A percentile compares a stretch with the other conserved stretches of the same genome.
Conservation (phyloP, 2,797 vertebrate species). For the Catharus ustulatus region DNA sequence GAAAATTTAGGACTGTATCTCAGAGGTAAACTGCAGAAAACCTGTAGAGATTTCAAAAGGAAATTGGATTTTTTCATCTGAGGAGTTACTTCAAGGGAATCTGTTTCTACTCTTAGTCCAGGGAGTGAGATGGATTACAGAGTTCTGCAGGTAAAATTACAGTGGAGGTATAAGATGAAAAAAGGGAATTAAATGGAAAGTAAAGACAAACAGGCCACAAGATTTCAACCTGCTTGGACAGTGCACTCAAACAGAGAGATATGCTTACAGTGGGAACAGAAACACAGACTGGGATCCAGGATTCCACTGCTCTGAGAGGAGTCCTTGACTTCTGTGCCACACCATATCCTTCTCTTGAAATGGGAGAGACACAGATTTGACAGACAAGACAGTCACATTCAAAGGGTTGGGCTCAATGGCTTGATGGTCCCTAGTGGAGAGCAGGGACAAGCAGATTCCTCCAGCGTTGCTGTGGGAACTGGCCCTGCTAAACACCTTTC, state of each 20-base stretch:
- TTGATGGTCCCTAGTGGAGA: not conserved
- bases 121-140: not conserved
- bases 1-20: not conserved
- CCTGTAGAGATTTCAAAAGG: not conserved
- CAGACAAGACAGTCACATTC: not conserved
- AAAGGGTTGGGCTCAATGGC: not conserved
- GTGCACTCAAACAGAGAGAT: not conserved
- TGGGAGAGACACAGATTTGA: not conserved
- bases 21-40: not conserved
- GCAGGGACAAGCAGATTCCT: not conserved
- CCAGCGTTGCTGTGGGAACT: rapidly evolving
- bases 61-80: not conserved
- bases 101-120: not conserved
- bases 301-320: not conserved
- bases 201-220: not conserved
- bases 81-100: not conserved
- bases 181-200: not conserved
- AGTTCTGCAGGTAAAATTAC: not conserved
- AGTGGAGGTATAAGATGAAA: not conserved
- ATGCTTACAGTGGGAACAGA: not conserved
- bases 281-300: not conserved
- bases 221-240: not conserved
- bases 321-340: not conserved
- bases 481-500: not conserved
- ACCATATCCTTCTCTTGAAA: not conserved